phyloP scores from a whole-genome alignment of 1,140 invertebrate species.

The Dreissena polymorpha region DNA sequence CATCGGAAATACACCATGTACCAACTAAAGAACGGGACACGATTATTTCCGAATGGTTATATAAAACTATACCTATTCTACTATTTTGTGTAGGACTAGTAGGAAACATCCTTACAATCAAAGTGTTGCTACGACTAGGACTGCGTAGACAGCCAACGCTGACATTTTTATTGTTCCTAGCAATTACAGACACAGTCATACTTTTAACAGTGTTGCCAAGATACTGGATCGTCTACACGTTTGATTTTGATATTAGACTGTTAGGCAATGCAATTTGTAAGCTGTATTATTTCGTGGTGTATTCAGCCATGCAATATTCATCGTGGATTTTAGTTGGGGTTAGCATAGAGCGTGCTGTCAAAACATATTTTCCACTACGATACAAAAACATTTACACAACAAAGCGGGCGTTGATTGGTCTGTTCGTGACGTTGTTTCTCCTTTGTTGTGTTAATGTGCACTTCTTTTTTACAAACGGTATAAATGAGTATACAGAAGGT shows the following conservation, averaged over 20 bases:
- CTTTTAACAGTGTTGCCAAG: slow-evolving; percentile 60
- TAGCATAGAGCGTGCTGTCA: slow-evolving; percentile 64
- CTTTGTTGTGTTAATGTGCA: slow-evolving; percentile 60
- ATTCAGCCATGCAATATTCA: slow-evolving; percentile 67
- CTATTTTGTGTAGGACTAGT: slow-evolving; percentile 56
- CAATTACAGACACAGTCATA: slow-evolving; percentile 62
- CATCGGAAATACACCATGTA: too few relatives aligned
- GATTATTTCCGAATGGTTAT: slow-evolving; percentile 41
- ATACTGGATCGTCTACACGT: slow-evolving; percentile 60
- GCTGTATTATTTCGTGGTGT: slow-evolving; percentile 66
- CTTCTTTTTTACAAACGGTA: slow-evolving; percentile 67
- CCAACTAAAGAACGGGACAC: neutral
- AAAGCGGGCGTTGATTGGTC: slow-evolving; percentile 19
- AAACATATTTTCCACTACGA: slow-evolving; percentile 61
- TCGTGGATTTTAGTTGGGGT: slow-evolving; percentile 73
- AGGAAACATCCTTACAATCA: slow-evolving; percentile 58
- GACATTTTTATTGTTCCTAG: slow-evolving; percentile 56
- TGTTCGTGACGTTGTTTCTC: slow-evolving; percentile 54
- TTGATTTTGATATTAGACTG: slow-evolving; percentile 61
- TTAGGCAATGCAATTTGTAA: slow-evolving; percentile 59
- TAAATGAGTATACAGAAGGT: slow-evolving; percentile 30
- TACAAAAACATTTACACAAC: slow-evolving; percentile 58
- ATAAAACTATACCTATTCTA: slow-evolving; percentile 51
- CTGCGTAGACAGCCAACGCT: slow-evolving; percentile 38
- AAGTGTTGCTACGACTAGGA: slow-evolving; percentile 46